Evolutionary conservation across 1,140 invertebrate genomes (phyloP).

Genomic region (Microplitis demolitor): DNA sequence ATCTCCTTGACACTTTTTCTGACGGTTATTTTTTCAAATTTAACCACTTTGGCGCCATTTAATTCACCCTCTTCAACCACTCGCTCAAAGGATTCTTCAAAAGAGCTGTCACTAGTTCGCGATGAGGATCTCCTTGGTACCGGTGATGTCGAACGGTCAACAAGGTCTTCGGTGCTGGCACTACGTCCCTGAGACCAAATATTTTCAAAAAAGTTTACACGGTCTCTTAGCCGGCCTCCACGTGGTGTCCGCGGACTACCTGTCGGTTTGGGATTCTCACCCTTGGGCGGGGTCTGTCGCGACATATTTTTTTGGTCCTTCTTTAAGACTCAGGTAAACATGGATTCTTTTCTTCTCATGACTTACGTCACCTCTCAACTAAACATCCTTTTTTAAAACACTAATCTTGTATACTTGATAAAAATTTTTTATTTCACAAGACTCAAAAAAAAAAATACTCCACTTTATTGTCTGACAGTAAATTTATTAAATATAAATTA

Average conservation of each 20-base stretch:
- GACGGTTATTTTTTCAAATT: conserved; percentile 71
- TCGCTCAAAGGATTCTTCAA: conserved; percentile 65
- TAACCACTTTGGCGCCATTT: conserved; percentile 67
- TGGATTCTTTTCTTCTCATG: no score
- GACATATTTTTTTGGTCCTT: conserved; percentile 20
- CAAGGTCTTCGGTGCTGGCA: conserved; percentile 50
- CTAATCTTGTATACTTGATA: no score
- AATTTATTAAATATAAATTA: neutral
- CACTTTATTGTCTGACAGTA: no score
- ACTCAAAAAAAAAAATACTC: no score
- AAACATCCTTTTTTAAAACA: no score
- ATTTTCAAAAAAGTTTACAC: conserved; percentile 78
- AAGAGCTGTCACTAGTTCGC: conserved; percentile 51
- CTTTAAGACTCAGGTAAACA: neutral
- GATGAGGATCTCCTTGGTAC: conserved; percentile 39
- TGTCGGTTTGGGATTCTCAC: conserved; percentile 28
- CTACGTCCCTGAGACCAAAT: conserved; percentile 66
- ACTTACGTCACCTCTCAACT: neutral
- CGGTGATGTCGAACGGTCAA: conserved; percentile 25
- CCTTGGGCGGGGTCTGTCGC: conserved; percentile 23
- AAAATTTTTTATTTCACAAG: no score
- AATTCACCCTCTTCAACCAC: conserved; percentile 69
- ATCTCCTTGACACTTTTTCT: conserved; percentile 63
- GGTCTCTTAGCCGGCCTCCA: conserved; percentile 67
- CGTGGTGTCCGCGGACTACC: conserved; percentile 50